Percentiles rank a stretch among this genome's conserved stretches.
phyloP scores from a whole-genome alignment of 2,797 vertebrate genomes.

The Caiman crocodilus region DNA sequence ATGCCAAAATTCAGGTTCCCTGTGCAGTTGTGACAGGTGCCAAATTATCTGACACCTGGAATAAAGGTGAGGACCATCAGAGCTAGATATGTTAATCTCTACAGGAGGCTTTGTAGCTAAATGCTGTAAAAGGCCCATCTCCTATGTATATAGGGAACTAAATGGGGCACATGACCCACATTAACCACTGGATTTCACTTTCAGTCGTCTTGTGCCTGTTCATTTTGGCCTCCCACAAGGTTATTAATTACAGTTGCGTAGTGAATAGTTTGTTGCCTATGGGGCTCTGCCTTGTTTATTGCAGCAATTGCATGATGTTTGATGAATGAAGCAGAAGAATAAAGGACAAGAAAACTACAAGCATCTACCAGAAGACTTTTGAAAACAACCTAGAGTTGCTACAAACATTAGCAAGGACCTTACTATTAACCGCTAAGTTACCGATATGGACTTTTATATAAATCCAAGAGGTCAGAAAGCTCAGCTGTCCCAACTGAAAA shows the following conservation, averaged over 20 bases:
- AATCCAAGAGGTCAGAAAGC: neutral
- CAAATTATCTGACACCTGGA: neutral
- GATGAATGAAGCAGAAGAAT: neutral
- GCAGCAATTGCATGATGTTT: neutral
- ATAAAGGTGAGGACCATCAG: fast-evolving
- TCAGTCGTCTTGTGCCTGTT: too few relatives aligned
- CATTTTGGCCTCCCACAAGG: too few relatives aligned
- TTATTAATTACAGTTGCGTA: neutral
- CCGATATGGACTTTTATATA: neutral
- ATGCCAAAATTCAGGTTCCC: neutral
- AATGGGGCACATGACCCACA: too few relatives aligned
- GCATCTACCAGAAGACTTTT: neutral
- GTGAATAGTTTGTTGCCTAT: neutral
- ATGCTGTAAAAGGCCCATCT: neutral
- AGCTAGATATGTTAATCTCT: neutral
- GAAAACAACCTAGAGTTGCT: neutral
- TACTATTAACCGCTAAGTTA: neutral
- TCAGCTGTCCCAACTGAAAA: fast-evolving
- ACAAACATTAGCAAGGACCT: neutral
- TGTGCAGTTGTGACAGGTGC: neutral
- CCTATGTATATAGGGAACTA: neutral
- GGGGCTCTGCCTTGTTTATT: neutral
- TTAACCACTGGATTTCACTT: too few relatives aligned
- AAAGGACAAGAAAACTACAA: neutral
- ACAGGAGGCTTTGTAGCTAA: neutral